Evolutionary conservation across 2,797 vertebrate species (phyloP), one percentile per base, ranked within the genome.

Genomic region (Centropyge bicolor): DNA sequence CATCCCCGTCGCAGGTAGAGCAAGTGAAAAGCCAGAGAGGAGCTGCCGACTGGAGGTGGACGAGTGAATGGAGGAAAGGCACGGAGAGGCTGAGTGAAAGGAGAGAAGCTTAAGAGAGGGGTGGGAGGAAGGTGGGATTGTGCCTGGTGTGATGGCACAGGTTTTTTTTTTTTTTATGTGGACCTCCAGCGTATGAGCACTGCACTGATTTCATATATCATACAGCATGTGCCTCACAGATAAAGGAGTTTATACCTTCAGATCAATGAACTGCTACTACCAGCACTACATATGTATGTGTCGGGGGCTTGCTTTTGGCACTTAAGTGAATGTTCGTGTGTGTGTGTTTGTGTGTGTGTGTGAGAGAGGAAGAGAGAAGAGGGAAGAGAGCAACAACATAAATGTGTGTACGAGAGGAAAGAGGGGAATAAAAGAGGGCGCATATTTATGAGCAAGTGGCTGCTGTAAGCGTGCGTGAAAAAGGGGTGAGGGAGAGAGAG

Each of bases 361-460:
- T 13, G 31, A 24, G 27, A 22, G n/a, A 9, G 27, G 38, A 31
- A 38, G 36, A 6, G 35, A 57, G 41, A 36, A 38, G 8, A 38
- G 43, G 10, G 3, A 45, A 45, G 43, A 45, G 43, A 45, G 43
- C 43, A 13, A 45, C 43, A 45, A 13, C 13, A 13, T 14, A 13
- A 46, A 65, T 65, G 54, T 66, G 55, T 75, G 46, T 41, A 51
- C 3, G 38, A 62, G 65, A 71, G 40, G 19, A 63, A 64, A 38
- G 51, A 48, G n/a, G 19, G 66, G 61, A 60, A 74, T 61, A 31
- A 61, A 24, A 24, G 64, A 67, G 60, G 49, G 82, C 65, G 65
- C 76, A 85, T 83, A 80, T 86, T 82, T 79, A 83, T 83, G 82
- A 74, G 71, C 74, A 69, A 88, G 68, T 66, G 76, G 62, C 71